phyloP scores from a whole-genome alignment of 2,113 vertebrate species.

The Malurus cyaneus region DNA sequence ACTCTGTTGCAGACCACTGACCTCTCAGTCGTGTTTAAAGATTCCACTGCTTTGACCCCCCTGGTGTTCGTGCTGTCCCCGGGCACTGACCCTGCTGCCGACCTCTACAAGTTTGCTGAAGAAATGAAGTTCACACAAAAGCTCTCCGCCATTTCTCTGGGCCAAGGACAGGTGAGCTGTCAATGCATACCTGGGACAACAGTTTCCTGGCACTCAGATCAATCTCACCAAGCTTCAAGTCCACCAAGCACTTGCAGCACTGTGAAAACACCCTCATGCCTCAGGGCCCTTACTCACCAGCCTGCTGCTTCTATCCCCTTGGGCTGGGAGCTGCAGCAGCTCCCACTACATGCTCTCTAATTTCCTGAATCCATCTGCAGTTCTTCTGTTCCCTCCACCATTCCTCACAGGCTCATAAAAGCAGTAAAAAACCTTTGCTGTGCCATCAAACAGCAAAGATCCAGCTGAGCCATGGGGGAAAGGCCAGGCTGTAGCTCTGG shows the following conservation, averaged over 20 bases:
- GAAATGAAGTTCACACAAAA: constrained; percentile 90
- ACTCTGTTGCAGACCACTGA: constrained; percentile 79
- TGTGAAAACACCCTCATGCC: neutral
- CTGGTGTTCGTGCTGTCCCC: constrained; percentile 89
- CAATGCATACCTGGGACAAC: neutral
- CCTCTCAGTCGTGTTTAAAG: constrained; percentile 81
- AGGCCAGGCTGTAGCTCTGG: neutral
- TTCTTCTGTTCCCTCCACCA: neutral
- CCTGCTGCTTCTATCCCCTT: neutral
- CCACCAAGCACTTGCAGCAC: neutral
- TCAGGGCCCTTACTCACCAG: neutral
- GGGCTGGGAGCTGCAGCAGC: neutral
- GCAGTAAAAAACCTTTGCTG: neutral
- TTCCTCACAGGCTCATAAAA: neutral
- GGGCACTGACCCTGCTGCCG: constrained; percentile 85
- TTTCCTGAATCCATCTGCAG: neutral
- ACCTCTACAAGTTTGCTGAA: constrained; percentile 92
- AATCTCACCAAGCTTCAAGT: neutral
- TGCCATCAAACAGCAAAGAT: neutral
- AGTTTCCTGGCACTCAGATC: neutral
- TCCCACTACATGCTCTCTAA: neutral
- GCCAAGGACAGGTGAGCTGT: constrained; percentile 86
- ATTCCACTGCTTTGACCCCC: constrained; percentile 79
- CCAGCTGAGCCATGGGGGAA: neutral
- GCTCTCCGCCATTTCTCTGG: constrained; percentile 86